Evolutionary conservation across 2,797 vertebrate species (phyloP).

Genomic region (Anguilla pacifica): DNA sequence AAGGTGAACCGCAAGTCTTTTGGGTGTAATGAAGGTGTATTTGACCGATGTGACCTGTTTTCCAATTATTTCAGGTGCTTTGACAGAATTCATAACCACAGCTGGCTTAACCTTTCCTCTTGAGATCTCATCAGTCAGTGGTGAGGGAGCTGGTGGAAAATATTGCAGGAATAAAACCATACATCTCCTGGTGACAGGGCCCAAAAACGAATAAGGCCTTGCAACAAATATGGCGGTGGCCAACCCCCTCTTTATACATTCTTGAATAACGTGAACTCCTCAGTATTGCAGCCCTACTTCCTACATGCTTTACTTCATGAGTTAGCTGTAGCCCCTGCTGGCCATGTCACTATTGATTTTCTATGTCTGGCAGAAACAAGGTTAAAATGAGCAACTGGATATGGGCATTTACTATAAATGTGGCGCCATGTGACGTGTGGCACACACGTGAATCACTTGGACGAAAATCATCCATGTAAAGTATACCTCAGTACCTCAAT

Average conservation of each 20-base stretch:
- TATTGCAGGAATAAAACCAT: neutral
- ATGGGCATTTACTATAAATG: neutral
- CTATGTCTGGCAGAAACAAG: neutral
- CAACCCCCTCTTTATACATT: neutral
- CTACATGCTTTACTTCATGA: neutral
- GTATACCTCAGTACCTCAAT: neutral
- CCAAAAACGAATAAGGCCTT: neutral
- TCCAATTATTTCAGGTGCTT: neutral
- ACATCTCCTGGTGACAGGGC: neutral
- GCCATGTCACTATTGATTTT: conserved; percentile 10
- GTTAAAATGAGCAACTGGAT: neutral
- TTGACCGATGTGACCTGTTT: conserved; percentile 16
- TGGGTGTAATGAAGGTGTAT: neutral
- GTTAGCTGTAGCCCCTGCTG: neutral
- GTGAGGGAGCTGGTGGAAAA: neutral
- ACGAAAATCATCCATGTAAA: neutral
- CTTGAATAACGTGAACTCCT: neutral
- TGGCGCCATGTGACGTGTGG: neutral
- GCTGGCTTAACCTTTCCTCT: neutral
- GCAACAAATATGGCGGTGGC: neutral
- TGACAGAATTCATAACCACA: conserved; percentile 18
- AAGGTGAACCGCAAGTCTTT: neutral
- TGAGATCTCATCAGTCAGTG: neutral
- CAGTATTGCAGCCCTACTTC: neutral
- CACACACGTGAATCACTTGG: neutral